Base-by-base conservation (phyloP, 1,140 invertebrate species). In the Drosophila mojavensis region DNA sequence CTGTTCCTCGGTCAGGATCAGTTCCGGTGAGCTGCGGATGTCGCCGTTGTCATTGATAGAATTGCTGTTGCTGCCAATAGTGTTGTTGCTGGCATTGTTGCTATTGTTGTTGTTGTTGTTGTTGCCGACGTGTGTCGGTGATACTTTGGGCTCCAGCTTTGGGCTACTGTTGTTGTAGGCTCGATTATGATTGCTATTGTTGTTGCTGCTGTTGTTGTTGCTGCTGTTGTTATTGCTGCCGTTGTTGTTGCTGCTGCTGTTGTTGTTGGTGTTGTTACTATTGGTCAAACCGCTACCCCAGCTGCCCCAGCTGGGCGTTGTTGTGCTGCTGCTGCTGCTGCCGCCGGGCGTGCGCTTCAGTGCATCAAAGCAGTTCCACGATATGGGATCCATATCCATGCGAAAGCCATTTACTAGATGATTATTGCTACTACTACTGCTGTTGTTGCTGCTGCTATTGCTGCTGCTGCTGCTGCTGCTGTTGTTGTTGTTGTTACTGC, bases 1-100 rank as follows among this genome's bases (percentile, higher is more conserved):
- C 41, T 91, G 88, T 63, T 93, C 93, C 50, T 91, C 88, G 79
- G 84, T 81, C 51, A 92, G 60, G 3, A 43, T 48, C 17, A 55
- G 61, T 0, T 67, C 47, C 15, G 61, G 47, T 10, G 66, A 28
- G 2, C 51, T 26, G 5, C 10, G 39, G 7, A 47, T 9, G 10
- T 79, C 76, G 10, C 67, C 76, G 41, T 53, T 69, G 63, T 50
- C 59, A 47, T 54, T 74, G 17, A 65, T 68, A 33, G 65, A 78
- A 33, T 54, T 65, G 15, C 41, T 47, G 59, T n/a, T 63, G 43
- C 10, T 71, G 33, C 10, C 62, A 33, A 5, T 74, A 45, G 11
- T 61, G 64, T 60, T 71, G 24, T 33, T 77, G 36, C 13, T 73
- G 51, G 36, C 67, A 62, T 13, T 71, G 26, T 28, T 69, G 28